phyloP scores from a whole-genome alignment of 37 sponge, comb jelly and placozoan genomes.

The Trichoplax adhaerens region DNA sequence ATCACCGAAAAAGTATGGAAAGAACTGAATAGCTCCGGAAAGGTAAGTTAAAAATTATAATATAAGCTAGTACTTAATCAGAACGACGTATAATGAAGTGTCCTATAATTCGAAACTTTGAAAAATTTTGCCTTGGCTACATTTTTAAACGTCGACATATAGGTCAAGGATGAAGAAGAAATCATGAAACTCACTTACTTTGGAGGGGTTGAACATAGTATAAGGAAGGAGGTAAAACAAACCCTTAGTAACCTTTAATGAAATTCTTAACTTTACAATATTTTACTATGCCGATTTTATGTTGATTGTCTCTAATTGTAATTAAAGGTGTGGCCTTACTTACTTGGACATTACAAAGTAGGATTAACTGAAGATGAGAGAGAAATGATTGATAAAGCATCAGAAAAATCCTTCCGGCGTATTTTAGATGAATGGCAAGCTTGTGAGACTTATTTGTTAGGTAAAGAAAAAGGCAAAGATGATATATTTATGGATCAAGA shows the following conservation, averaged over 20 bases:
- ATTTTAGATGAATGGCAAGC: constrained; percentile 20
- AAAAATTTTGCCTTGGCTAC: too few species aligned
- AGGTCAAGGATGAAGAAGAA: constrained; percentile 12
- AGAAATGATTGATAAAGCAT: neutral
- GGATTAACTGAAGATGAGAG: constrained; percentile 3
- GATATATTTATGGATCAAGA: too few species aligned
- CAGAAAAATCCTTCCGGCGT: constrained; percentile 1
- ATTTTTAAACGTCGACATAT: too few species aligned
- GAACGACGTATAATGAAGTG: too few species aligned
- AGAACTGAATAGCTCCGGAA: too few species aligned
- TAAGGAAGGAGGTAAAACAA: constrained; percentile 49
- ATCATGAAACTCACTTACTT: constrained; percentile 35
- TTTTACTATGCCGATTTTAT: neutral
- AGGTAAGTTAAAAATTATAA: neutral
- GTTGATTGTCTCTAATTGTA: constrained; percentile 1
- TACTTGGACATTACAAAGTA: constrained; percentile 36
- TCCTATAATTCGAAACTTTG: too few species aligned
- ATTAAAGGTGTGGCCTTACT: constrained; percentile 64
- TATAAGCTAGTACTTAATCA: too few species aligned
- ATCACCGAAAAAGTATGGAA: too few species aligned
- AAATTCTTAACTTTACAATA: neutral
- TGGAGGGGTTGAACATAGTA: constrained; percentile 30
- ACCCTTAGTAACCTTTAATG: neutral
- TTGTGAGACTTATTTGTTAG: constrained; percentile 13
- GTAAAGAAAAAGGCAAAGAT: neutral